A percentile compares a stretch with the other conserved stretches of the same genome.
These are phyloP conservation scores for Epistrophella euchroma DNA, from an alignment of 2,888 invertebrate genomes.

Conservation along the genomic window DNA sequence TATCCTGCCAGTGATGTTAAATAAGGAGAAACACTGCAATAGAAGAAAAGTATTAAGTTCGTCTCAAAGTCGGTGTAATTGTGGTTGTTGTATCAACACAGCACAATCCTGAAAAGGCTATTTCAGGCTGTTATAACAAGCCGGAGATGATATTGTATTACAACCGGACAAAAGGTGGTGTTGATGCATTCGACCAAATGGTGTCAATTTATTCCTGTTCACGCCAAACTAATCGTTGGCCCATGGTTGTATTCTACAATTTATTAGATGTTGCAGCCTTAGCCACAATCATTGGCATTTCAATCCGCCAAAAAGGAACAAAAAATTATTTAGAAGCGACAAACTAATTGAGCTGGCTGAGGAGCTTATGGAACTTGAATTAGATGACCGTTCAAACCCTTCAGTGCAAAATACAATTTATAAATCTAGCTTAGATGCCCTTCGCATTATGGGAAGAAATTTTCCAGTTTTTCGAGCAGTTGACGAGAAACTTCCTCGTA, in stretches of 20 bases:
- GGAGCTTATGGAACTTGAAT: neutral
- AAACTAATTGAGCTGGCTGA: constrained; percentile 1
- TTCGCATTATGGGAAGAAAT: constrained; percentile 1
- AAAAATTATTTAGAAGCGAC: constrained; percentile 15
- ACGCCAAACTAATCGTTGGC: constrained; percentile 20
- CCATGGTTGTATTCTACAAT: constrained; percentile 29
- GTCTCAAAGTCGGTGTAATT: too few species aligned
- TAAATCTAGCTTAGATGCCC: neutral
- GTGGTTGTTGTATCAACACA: too few species aligned
- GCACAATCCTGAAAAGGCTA: neutral
- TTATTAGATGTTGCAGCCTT: constrained; percentile 33
- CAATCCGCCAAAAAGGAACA: constrained; percentile 3
- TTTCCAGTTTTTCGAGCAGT: neutral
- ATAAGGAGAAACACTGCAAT: too few species aligned
- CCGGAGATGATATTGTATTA: neutral
- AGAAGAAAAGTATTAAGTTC: too few species aligned
- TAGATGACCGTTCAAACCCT: constrained; percentile 4
- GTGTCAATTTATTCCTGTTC: constrained; percentile 9
- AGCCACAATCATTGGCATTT: neutral
- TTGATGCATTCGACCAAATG: constrained; percentile 27
- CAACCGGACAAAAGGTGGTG: constrained; percentile 25
- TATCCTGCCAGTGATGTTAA: too few species aligned
- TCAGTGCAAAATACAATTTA: neutral
- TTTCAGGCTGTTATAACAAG: constrained; percentile 1
- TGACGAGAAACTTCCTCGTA: too few species aligned